Conservation (phyloP, 92 coral and sea anemone species). For the Parazoanthus darwini region DNA sequence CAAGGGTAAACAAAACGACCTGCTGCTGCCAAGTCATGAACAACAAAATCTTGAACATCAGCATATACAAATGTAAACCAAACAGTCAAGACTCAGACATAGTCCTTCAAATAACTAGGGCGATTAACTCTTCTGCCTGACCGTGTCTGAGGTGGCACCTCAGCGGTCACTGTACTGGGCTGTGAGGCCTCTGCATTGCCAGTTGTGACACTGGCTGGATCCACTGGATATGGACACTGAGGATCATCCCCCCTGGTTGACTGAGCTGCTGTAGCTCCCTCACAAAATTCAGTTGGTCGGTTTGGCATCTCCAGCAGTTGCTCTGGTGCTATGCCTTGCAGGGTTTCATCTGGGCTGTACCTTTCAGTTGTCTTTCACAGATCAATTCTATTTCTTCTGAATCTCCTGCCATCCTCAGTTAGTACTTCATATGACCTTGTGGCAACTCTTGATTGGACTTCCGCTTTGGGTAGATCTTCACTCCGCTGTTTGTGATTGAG, state of each 20-base stretch:
- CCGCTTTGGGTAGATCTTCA: constrained; percentile 6
- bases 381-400: not conserved
- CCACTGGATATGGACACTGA: not conserved
- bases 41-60: too few relatives aligned
- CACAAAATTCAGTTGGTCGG: not conserved
- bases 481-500: not conserved
- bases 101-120: not conserved
- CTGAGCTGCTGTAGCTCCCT: constrained; percentile 2
- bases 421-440: constrained; percentile 8
- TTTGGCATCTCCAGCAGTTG: not conserved
- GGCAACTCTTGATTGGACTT: not conserved
- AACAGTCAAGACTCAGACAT: not conserved
- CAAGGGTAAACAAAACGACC: too few relatives aligned
- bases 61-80: too few relatives aligned
- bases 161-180: not conserved
- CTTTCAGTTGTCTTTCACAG: constrained; percentile 6
- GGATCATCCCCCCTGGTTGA: constrained; percentile 7
- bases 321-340: not conserved
- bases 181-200: not conserved
- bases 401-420: constrained; percentile 9
- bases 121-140: not conserved
- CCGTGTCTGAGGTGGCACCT: not conserved
- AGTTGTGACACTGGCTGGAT: not conserved
- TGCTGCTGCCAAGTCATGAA: too few relatives aligned
- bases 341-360: not conserved